phyloP scores from a whole-genome alignment of 2,888 invertebrate species.

The Melikaiella ostensackeni region DNA sequence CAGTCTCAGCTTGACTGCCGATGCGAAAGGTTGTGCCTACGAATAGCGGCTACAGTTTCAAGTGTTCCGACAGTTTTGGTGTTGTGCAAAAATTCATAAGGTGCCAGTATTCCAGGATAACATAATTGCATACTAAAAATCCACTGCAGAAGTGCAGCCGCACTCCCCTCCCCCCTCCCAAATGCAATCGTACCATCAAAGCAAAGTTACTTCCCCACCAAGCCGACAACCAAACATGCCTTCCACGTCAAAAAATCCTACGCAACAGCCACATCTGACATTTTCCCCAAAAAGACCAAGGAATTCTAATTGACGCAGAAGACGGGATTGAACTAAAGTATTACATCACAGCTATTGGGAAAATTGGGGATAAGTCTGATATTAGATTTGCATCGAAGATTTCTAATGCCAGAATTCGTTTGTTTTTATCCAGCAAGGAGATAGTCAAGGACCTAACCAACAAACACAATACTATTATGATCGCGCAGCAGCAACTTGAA shows the following conservation, averaged over 20 bases:
- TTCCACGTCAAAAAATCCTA: background rate
- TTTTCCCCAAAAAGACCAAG: constrained; percentile 17
- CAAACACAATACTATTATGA: background rate
- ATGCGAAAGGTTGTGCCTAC: too few relatives aligned
- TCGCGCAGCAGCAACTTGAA: background rate
- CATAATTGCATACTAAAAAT: too few relatives aligned
- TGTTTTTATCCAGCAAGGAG: constrained; percentile 4
- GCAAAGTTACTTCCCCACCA: too few relatives aligned
- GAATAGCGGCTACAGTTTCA: too few relatives aligned
- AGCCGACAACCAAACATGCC: too few relatives aligned
- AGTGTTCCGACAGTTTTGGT: too few relatives aligned
- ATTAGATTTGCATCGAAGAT: constrained; percentile 33
- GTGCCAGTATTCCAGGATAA: too few relatives aligned
- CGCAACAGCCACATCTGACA: background rate
- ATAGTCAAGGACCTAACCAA: constrained; percentile 11
- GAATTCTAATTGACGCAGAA: constrained; percentile 5
- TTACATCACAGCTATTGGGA: background rate
- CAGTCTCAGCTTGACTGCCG: too few relatives aligned
- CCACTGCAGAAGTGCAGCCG: too few relatives aligned
- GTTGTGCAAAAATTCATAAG: too few relatives aligned
- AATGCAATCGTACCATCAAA: too few relatives aligned
- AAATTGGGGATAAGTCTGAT: background rate
- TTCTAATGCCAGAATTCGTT: constrained; percentile 2
- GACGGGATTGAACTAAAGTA: constrained; percentile 31
- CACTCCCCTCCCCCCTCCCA: too few relatives aligned